Conservation (phyloP, 2,113 vertebrate genomes). For the Prinia subflava region DNA sequence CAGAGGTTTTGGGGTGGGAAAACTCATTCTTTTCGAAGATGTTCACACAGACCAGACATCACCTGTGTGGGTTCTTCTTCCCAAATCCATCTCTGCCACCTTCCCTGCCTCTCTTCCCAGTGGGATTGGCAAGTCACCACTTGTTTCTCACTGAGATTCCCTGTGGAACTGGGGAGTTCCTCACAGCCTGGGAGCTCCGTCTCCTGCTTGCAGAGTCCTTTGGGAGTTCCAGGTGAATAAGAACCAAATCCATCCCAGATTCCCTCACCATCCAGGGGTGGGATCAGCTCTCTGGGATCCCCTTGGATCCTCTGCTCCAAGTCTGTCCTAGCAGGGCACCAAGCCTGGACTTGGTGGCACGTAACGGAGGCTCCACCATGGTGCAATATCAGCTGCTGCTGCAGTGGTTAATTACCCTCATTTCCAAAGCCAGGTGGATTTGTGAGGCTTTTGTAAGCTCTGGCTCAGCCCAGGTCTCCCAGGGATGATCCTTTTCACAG, state of each 20-base stretch:
- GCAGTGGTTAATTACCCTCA: not conserved
- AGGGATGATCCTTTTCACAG: not conserved
- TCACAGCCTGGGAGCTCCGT: fast-evolving
- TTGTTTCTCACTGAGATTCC: not conserved
- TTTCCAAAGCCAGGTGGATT: not conserved
- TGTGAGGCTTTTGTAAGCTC: not conserved
- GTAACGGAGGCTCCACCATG: not conserved
- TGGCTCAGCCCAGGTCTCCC: not conserved
- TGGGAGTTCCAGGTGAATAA: not conserved
- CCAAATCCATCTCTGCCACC: not conserved
- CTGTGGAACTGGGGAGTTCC: not conserved
- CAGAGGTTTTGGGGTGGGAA: not conserved
- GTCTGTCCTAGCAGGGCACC: not conserved
- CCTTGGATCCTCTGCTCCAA: not conserved
- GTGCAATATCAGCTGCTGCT: not conserved
- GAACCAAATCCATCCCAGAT: not conserved
- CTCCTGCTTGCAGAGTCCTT: fast-evolving
- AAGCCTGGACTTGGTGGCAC: not conserved
- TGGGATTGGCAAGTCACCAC: not conserved
- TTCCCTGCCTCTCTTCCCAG: not conserved
- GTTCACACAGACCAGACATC: not conserved
- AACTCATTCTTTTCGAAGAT: not conserved
- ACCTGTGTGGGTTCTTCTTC: not conserved
- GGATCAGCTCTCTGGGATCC: not conserved
- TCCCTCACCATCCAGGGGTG: not conserved